These are phyloP conservation scores for Heliconius himera DNA, from an alignment of 1,140 invertebrate genomes.

Conservation along the genomic window DNA sequence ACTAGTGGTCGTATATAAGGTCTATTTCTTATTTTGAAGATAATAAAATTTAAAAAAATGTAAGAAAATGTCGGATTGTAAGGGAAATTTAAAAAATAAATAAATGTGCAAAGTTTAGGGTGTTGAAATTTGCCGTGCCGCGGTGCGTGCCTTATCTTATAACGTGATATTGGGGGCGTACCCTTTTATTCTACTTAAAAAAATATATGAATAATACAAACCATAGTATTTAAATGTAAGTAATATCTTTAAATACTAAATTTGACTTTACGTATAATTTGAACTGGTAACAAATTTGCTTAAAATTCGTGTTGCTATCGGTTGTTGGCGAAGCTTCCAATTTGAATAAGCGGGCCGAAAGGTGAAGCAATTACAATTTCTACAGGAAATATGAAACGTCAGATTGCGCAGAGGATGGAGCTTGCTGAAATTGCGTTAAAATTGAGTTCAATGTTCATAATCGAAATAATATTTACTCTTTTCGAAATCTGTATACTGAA, in stretches of 20 bases:
- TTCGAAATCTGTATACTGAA: not conserved
- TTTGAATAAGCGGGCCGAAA: conserved; percentile 40
- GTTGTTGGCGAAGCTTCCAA: conserved; percentile 24
- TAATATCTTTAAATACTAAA: conserved; percentile 1
- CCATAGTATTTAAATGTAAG: not conserved
- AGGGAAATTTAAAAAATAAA: not conserved
- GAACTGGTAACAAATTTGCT: not conserved
- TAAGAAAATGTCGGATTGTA: not conserved
- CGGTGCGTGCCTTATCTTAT: conserved; percentile 70
- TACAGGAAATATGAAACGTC: conserved; percentile 48
- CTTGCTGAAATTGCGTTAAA: conserved; percentile 40
- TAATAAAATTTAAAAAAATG: not conserved
- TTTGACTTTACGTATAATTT: not conserved
- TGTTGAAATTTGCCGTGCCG: conserved; percentile 58
- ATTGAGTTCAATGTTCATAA: conserved; percentile 16
- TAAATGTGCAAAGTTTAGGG: conserved; percentile 40
- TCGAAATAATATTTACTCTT: conserved; percentile 10
- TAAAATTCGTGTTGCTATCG: conserved; percentile 19
- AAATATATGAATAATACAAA: not conserved
- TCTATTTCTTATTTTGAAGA: not conserved
- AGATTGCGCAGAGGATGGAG: conserved; percentile 42
- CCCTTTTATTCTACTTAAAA: conserved; percentile 34
- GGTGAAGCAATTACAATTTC: conserved; percentile 50
- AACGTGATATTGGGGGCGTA: conserved; percentile 41
- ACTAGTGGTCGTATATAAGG: not conserved